These are phyloP conservation scores for Oxystoma pomonae DNA, from an alignment of 2,888 invertebrate species.

Conservation along the genomic window DNA sequence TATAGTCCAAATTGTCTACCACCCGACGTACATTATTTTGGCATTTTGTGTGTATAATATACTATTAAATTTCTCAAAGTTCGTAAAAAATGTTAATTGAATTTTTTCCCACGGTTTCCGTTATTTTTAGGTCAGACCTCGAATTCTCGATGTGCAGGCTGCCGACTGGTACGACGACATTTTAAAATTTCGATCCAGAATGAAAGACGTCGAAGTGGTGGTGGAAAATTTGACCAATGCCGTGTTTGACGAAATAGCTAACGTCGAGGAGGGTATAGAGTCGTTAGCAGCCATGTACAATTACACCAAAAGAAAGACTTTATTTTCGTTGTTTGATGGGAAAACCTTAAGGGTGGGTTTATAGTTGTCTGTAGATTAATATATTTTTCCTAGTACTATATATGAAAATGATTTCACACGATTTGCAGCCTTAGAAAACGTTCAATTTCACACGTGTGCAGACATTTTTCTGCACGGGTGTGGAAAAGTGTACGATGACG, in stretches of 20 bases:
- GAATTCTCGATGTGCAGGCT: constrained; percentile 74
- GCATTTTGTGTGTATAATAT: background rate
- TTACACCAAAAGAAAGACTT: constrained; percentile 69
- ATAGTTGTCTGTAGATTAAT: too few relatives aligned
- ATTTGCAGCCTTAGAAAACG: too few relatives aligned
- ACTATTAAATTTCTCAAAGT: too few relatives aligned
- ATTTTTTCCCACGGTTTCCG: too few relatives aligned
- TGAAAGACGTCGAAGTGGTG: constrained; percentile 67
- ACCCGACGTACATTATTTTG: too few relatives aligned
- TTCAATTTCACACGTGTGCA: too few relatives aligned
- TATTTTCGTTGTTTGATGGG: constrained; percentile 64
- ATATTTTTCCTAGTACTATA: too few relatives aligned
- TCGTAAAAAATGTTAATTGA: too few relatives aligned
- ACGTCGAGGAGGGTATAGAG: constrained; percentile 77
- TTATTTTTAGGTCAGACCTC: constrained; percentile 50
- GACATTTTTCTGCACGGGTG: too few relatives aligned
- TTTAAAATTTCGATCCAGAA: constrained; percentile 55
- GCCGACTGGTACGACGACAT: constrained; percentile 81
- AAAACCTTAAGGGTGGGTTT: constrained; percentile 57
- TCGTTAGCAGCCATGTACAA: constrained; percentile 73
- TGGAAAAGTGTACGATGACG: too few relatives aligned
- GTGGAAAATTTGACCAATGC: constrained; percentile 77
- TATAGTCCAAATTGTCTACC: too few relatives aligned
- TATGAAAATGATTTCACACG: too few relatives aligned
- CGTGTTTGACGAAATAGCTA: constrained; percentile 73